Conservation (phyloP, 2,888 invertebrate genomes). For the Eupsilia transversa region DNA sequence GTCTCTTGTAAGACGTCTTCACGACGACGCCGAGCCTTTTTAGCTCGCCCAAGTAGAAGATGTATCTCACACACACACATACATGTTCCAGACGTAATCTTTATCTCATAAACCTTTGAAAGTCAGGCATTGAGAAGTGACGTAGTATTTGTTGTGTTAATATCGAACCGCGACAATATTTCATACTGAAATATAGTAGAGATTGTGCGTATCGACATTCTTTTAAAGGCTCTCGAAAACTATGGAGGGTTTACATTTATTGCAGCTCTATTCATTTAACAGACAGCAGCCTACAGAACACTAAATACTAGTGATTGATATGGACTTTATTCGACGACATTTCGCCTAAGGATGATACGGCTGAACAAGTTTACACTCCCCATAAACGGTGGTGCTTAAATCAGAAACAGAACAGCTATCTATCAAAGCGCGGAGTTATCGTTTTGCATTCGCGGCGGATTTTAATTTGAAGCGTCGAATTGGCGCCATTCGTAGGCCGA, state of each 20-base stretch:
- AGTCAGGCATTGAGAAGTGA: slow-evolving; percentile 63
- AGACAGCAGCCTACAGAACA: slow-evolving; percentile 49
- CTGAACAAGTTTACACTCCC: slow-evolving; percentile 75
- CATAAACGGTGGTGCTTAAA: slow-evolving; percentile 82
- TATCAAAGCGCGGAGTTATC: slow-evolving; percentile 82
- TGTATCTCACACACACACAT: slow-evolving; percentile 65
- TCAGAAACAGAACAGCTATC: slow-evolving; percentile 84
- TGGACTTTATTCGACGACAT: slow-evolving; percentile 59
- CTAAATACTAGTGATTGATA: slow-evolving; percentile 69
- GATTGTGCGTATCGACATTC: slow-evolving; percentile 54
- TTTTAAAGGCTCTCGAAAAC: slow-evolving; percentile 52
- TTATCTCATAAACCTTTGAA: slow-evolving; percentile 63
- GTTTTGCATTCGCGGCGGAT: slow-evolving; percentile 86
- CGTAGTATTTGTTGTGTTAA: slow-evolving; percentile 64
- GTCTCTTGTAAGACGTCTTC: slow-evolving; percentile 63
- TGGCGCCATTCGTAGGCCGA: slow-evolving; percentile 89
- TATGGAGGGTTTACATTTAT: slow-evolving; percentile 37
- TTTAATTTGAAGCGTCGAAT: slow-evolving; percentile 89
- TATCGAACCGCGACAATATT: slow-evolving; percentile 58
- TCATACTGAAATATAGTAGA: slow-evolving; percentile 54
- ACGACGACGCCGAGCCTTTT: slow-evolving; percentile 65
- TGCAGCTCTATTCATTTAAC: slow-evolving; percentile 38
- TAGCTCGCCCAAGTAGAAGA: slow-evolving; percentile 75
- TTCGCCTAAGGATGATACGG: slow-evolving; percentile 66
- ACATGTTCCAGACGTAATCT: slow-evolving; percentile 61